phyloP scores from a whole-genome alignment of 1,140 invertebrate species.

The Aethina tumida region DNA sequence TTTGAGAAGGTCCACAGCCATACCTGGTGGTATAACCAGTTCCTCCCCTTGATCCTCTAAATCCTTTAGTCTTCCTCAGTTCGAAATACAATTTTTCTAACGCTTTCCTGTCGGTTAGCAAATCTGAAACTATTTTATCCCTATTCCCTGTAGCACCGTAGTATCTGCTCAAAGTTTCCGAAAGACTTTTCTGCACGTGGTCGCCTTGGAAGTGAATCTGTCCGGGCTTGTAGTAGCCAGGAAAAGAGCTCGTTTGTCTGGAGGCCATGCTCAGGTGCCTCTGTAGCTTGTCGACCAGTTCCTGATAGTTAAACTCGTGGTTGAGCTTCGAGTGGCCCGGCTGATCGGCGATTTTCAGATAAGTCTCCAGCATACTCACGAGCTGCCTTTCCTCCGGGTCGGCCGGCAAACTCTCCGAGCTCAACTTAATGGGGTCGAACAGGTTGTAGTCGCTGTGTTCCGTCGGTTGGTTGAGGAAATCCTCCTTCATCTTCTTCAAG shows the following conservation, averaged over 20 bases:
- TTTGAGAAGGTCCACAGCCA: constrained; percentile 8
- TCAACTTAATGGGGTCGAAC: constrained; percentile 9
- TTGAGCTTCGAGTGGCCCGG: constrained; percentile 36
- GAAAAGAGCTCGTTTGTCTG: constrained; percentile 5
- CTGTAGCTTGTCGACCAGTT: constrained; percentile 53
- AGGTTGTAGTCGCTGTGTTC: constrained; percentile 26
- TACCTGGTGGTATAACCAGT: constrained; percentile 15
- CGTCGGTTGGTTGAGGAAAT: constrained; percentile 43
- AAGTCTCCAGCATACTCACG: constrained; percentile 56
- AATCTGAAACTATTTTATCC: constrained; percentile 57
- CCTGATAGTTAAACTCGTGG: constrained; percentile 47
- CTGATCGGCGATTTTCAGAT: constrained; percentile 38
- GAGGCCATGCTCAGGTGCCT: constrained; percentile 46
- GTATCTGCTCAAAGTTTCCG: constrained; percentile 56
- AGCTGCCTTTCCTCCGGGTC: constrained; percentile 46
- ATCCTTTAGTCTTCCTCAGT: constrained; percentile 55
- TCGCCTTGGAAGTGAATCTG: constrained; percentile 40
- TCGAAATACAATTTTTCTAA: constrained; percentile 64
- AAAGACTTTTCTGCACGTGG: constrained; percentile 47
- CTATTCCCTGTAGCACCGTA: constrained; percentile 52
- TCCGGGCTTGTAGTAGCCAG: background rate
- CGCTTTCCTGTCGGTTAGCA: constrained; percentile 58
- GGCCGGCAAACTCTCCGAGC: constrained; percentile 25
- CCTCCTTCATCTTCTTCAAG: constrained; percentile 52
- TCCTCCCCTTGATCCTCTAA: constrained; percentile 42